Base-by-base conservation (phyloP, 1,140 invertebrate species). In the Drosophila murphyi region DNA sequence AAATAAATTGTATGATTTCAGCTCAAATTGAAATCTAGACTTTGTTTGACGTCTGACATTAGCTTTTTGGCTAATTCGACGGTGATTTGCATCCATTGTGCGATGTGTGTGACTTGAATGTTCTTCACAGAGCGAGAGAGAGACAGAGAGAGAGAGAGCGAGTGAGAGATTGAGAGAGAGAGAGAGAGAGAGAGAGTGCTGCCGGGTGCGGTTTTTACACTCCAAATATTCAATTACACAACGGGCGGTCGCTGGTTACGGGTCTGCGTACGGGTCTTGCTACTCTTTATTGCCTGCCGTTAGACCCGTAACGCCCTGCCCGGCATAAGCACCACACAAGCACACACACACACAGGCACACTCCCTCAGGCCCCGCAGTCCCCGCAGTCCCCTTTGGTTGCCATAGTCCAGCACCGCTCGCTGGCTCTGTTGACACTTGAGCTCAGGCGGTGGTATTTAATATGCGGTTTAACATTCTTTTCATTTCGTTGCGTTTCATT, bases 381-480 rank as follows among this genome's bases (percentile, higher is more conserved):
- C 10, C 39, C 8, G 1, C 10, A n/a, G 39, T 43, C 4, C n/a
- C 3, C 3, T 3, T 43, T 43, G 0, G n/a, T 3, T 43, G n/a
- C 3, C 10, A 4, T n/a, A 43, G 39, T 43, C 39, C 10, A 43
- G 39, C 10, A 57, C 69, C 70, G 56, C 71, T 68, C 41, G 48
- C 71, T 68, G 71, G 50, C 64, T 78, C 74, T 88, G 85, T 88
- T 88, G 85, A 88, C 85, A 88, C 85, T 88, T 88, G 67, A 89
- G 85, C 85, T 89, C 85, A 88, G 85, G 83, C 85, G 80, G 85
- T 89, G 85, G 85, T 88, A 88, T 88, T 88, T 89, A 88, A 88
- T 88, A 89, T 88, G 81, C 80, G 71, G 85, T 80, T 88, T 85
- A 89, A 88, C 76, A 89, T 87, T 89, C 85, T 83, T 89, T 88